Conservation (phyloP, 2,797 vertebrate genomes). For the Centropyge bicolor region DNA sequence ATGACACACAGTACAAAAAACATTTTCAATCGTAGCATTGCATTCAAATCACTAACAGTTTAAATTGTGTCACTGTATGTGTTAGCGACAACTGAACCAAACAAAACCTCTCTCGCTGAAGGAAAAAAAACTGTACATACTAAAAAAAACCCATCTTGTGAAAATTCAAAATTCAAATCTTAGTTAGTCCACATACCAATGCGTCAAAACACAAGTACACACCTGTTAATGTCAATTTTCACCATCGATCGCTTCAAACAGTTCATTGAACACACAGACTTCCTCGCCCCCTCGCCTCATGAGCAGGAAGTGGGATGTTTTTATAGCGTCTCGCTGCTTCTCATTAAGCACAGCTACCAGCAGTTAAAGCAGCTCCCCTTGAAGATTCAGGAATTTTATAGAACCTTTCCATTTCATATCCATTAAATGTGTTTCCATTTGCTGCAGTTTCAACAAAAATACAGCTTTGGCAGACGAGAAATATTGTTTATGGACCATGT, state of each 20-base stretch:
- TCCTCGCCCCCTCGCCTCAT: not conserved
- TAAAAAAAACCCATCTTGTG: not conserved
- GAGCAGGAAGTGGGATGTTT: slow-evolving; percentile 51
- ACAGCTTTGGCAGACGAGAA: not conserved
- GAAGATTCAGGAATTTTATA: slow-evolving; percentile 17
- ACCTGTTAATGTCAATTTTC: not conserved
- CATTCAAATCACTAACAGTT: not conserved
- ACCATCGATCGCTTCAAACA: slow-evolving; percentile 8
- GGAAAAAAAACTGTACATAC: not conserved
- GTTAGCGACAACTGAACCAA: not conserved
- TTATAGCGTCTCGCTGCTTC: slow-evolving; percentile 32
- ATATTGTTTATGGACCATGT: slow-evolving; percentile 17
- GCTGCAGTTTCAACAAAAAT: slow-evolving; percentile 29
- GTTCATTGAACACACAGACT: slow-evolving; percentile 11
- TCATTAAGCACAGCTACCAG: slow-evolving; percentile 38
- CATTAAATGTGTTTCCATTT: slow-evolving; percentile 42
- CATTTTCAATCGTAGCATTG: not conserved
- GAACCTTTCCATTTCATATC: slow-evolving; percentile 44
- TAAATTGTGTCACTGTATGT: not conserved
- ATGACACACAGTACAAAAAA: not conserved
- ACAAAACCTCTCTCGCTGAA: not conserved
- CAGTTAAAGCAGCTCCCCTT: slow-evolving; percentile 22
- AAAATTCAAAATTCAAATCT: not conserved
- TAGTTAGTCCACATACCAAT: not conserved
- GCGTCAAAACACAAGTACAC: not conserved